A percentile compares a stretch with the other conserved stretches of the same genome.
These are phyloP conservation scores for Harpalus rufipes DNA, from an alignment of 2,888 invertebrate species.

Conservation along the genomic window DNA sequence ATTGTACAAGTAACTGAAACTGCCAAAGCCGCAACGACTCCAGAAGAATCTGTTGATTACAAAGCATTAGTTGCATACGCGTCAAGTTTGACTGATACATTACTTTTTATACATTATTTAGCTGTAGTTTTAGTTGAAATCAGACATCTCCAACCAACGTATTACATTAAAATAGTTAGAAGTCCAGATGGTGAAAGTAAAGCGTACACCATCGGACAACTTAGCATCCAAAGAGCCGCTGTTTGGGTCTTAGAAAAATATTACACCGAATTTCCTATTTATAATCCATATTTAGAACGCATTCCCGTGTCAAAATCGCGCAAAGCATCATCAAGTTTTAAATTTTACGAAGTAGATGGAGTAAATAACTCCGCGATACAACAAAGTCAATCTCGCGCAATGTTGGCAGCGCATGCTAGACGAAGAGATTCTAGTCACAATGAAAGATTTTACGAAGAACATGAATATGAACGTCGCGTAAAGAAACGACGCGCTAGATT, in stretches of 20 bases:
- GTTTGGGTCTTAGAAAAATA: slow-evolving; percentile 97
- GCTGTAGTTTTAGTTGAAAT: slow-evolving; percentile 96
- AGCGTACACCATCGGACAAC: slow-evolving; percentile 92
- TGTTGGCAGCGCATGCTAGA: slow-evolving; percentile 87
- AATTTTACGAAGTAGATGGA: slow-evolving; percentile 97
- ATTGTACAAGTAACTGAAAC: slow-evolving; percentile 93
- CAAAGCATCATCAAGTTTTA: slow-evolving; percentile 90
- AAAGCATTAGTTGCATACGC: slow-evolving; percentile 95
- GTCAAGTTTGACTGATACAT: slow-evolving; percentile 93
- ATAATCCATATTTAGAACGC: slow-evolving; percentile 96
- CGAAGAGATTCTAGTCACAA: slow-evolving; percentile 96
- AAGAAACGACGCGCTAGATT: slow-evolving; percentile 93
- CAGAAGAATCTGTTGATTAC: slow-evolving; percentile 90
- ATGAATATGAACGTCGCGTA: slow-evolving; percentile 96
- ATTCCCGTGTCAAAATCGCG: slow-evolving; percentile 91
- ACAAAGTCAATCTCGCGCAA: slow-evolving; percentile 85
- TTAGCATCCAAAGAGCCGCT: slow-evolving; percentile 97
- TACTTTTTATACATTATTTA: slow-evolving; percentile 96
- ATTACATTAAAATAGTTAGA: slow-evolving; percentile 93
- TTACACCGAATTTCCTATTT: slow-evolving; percentile 97
- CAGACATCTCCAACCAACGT: slow-evolving; percentile 93
- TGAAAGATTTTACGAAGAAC: slow-evolving; percentile 98
- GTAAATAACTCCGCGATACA: slow-evolving; percentile 83
- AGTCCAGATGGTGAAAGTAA: slow-evolving; percentile 97
- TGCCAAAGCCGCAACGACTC: slow-evolving; percentile 88